These are phyloP conservation scores for Orchesella flavescens DNA, from an alignment of 2,888 invertebrate genomes.

Conservation along the genomic window DNA sequence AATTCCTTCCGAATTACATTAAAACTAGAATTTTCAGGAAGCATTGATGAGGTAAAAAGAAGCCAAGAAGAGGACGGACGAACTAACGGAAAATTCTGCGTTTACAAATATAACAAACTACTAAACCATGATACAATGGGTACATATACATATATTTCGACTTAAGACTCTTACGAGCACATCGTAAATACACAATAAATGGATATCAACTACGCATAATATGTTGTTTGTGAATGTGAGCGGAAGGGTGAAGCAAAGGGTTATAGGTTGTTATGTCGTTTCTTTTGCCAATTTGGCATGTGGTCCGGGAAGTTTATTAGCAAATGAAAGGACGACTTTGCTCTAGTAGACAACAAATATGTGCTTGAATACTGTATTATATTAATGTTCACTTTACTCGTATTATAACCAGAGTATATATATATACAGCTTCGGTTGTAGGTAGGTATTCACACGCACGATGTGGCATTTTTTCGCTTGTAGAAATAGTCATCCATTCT, in stretches of 20 bases:
- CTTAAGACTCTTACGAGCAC: not conserved
- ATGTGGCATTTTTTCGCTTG: conserved; percentile 1
- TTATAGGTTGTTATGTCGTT: conserved; percentile 38
- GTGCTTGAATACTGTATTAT: not conserved
- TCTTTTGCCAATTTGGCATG: conserved; percentile 68
- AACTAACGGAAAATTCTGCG: not conserved
- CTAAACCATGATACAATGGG: too few relatives aligned
- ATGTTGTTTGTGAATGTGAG: not conserved
- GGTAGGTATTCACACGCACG: not conserved
- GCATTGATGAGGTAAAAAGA: not conserved
- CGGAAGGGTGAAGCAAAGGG: conserved; percentile 9
- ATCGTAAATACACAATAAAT: not conserved
- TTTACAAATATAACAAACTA: too few relatives aligned
- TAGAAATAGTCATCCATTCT: not conserved
- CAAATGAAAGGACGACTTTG: conserved; percentile 51
- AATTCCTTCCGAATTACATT: not conserved
- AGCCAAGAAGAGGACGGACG: not conserved
- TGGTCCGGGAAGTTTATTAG: conserved; percentile 68
- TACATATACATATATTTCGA: too few relatives aligned
- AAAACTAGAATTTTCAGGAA: not conserved
- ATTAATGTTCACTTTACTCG: too few relatives aligned
- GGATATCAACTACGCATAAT: not conserved
- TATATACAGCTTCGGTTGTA: not conserved
- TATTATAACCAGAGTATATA: too few relatives aligned
- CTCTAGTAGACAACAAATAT: not conserved